Conservation (phyloP, 2,113 vertebrate genomes). For the Myodes glareolus region DNA sequence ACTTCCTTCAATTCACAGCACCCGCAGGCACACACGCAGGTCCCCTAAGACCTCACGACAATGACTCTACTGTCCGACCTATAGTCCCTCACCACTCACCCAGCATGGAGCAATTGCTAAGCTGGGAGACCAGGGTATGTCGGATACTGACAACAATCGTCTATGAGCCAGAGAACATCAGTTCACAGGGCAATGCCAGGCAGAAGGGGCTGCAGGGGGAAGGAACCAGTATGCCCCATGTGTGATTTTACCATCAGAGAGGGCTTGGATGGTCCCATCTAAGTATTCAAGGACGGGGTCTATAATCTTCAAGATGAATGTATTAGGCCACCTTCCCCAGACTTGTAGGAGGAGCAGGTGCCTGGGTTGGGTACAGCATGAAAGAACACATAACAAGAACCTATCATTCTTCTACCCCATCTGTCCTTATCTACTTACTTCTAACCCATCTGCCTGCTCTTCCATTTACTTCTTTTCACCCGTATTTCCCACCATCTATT, state of each 20-base stretch:
- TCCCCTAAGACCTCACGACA: neutral
- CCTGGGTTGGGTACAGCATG: too few species aligned
- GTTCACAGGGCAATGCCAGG: fast-evolving
- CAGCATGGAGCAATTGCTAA: neutral
- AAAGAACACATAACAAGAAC: neutral
- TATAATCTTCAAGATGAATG: neutral
- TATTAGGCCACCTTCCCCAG: neutral
- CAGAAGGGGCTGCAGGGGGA: too few species aligned
- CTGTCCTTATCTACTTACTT: neutral
- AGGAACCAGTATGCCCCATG: too few species aligned
- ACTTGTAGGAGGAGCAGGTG: neutral
- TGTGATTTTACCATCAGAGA: neutral
- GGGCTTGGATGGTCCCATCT: neutral
- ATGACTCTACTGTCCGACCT: neutral
- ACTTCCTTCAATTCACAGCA: neutral
- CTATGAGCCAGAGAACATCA: neutral
- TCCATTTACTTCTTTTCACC: neutral
- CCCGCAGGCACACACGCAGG: neutral
- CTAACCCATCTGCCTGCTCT: neutral
- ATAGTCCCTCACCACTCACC: neutral
- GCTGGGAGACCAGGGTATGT: neutral
- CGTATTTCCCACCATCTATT: neutral
- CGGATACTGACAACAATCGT: neutral
- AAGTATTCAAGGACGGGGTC: neutral
- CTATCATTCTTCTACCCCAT: neutral